Evolutionary conservation across 2,888 invertebrate species (phyloP).

Genomic region (Parnassius apollo): DNA sequence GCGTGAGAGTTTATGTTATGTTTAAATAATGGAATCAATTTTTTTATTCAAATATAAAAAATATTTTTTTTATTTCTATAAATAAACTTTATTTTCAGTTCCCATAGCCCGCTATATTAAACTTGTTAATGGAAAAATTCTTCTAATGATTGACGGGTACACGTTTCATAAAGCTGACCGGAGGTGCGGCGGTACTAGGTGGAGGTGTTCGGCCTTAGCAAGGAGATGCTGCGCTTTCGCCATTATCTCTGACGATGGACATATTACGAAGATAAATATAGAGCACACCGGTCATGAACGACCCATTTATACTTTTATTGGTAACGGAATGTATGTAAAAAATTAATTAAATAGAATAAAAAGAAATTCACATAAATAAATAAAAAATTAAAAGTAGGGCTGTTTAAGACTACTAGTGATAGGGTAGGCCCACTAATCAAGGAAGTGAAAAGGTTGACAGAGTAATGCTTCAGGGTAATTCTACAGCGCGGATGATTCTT

Average conservation of each 20-base stretch:
- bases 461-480: no score
- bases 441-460: no score
- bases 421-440: no score
- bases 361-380: no score
- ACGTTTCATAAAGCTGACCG: background rate
- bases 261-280: background rate
- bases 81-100: background rate
- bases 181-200: background rate
- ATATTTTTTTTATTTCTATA: background rate
- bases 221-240: background rate
- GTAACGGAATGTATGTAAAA: background rate
- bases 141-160: background rate
- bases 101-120: background rate
- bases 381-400: no score
- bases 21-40: no score
- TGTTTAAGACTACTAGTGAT: no score
- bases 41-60: no score
- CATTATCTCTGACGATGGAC: background rate
- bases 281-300: background rate
- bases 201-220: slow-evolving; percentile 1
- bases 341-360: background rate
- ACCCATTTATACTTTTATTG: background rate
- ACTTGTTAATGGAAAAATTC: background rate
- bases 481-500: no score
- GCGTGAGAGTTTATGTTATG: no score